Percentiles rank a stretch among this genome's conserved stretches.
phyloP scores from a whole-genome alignment of 2,113 vertebrate genomes.

The Hylia prasina region DNA sequence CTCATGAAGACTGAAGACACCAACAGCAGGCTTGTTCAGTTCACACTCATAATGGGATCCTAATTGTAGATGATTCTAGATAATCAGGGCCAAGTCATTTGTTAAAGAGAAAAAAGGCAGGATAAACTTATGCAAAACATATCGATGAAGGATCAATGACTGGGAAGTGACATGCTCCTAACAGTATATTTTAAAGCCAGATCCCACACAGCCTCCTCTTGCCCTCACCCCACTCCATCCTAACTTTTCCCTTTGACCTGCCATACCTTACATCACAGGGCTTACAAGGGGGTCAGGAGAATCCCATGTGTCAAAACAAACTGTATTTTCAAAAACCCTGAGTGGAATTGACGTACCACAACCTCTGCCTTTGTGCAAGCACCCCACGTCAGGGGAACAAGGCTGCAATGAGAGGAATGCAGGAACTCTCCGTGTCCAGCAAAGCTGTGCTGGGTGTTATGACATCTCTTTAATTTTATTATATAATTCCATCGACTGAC shows the following conservation, averaged over 20 bases:
- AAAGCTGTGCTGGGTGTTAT: background rate
- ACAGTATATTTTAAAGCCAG: background rate
- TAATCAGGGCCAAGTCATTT: background rate
- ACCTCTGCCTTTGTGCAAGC: background rate
- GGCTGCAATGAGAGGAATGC: accelerated
- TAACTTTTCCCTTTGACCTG: background rate
- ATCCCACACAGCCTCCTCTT: background rate
- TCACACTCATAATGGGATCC: background rate
- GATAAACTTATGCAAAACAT: background rate
- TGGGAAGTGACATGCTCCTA: background rate
- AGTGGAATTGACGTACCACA: accelerated
- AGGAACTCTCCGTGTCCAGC: background rate
- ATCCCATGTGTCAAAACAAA: background rate
- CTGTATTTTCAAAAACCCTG: background rate
- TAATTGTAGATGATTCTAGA: background rate
- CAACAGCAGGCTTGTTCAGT: background rate
- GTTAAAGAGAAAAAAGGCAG: background rate
- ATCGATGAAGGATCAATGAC: background rate
- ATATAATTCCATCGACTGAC: background rate
- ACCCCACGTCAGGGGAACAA: background rate
- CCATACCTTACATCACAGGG: background rate
- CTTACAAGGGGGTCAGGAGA: background rate
- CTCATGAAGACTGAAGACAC: background rate
- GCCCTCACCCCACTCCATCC: background rate
- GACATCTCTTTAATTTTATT: background rate